Conservation (phyloP, 2,888 invertebrate species). For the Limnephilus rhombicus region DNA sequence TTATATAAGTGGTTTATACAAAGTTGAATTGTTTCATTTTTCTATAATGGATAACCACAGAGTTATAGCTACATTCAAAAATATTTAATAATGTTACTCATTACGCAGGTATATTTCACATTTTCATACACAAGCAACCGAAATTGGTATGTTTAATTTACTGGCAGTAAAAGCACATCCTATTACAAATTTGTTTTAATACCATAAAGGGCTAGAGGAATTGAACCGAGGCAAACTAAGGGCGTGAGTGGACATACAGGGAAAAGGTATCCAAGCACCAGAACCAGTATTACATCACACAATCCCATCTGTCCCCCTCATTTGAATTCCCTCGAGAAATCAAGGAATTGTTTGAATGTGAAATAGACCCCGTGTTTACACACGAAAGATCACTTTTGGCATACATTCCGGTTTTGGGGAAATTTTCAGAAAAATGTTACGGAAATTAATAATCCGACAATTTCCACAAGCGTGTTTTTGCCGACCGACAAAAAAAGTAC, state of each 20-base stretch:
- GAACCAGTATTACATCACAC: conserved; percentile 18
- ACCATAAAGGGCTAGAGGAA: background rate
- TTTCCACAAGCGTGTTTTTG: background rate
- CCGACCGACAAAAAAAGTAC: background rate
- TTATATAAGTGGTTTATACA: no score
- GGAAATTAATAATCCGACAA: conserved; percentile 37
- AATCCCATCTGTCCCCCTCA: conserved; percentile 57
- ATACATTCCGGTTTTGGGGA: conserved; percentile 40
- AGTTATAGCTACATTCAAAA: no score
- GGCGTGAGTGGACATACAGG: background rate
- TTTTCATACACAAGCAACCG: no score
- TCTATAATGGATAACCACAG: no score
- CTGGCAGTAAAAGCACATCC: background rate
- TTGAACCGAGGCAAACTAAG: background rate
- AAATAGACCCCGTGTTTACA: conserved; percentile 61
- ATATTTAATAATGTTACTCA: no score
- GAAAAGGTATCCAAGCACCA: background rate
- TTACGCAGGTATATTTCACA: no score
- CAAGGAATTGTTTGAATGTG: conserved; percentile 63
- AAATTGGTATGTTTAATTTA: no score
- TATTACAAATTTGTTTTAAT: background rate
- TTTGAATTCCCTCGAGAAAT: conserved; percentile 60
- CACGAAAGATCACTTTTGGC: conserved; percentile 52
- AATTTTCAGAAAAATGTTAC: conserved; percentile 35
- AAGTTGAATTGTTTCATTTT: no score